A percentile compares a stretch with the other conserved stretches of the same genome.
Evolutionary conservation across 2,888 invertebrate species (phyloP).

Genomic region (Chloroclysta siterata): DNA sequence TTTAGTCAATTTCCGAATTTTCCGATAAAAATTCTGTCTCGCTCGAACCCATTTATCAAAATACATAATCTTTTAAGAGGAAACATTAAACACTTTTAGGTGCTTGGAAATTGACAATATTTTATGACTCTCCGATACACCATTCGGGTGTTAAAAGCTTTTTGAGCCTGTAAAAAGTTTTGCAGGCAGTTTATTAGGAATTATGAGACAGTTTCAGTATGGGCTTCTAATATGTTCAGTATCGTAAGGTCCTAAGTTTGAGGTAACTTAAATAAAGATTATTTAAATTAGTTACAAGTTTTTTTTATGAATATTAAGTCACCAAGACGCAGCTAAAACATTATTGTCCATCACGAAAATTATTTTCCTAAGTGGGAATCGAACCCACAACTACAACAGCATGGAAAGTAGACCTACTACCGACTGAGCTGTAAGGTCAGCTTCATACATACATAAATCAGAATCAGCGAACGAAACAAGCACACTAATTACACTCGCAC

Average conservation of each 20-base stretch:
- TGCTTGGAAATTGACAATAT: slow-evolving; percentile 44
- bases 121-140: slow-evolving; percentile 43
- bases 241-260: not conserved
- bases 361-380: too few species aligned
- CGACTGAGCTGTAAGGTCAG: too few species aligned
- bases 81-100: slow-evolving; percentile 38
- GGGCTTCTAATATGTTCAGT: slow-evolving; percentile 29
- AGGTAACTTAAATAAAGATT: too few species aligned
- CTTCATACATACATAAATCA: too few species aligned
- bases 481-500: not conserved
- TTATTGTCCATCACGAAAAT: too few species aligned
- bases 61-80: slow-evolving; percentile 39
- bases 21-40: slow-evolving; percentile 35
- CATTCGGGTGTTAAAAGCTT: slow-evolving; percentile 45
- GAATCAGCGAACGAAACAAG: not conserved
- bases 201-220: slow-evolving; percentile 37
- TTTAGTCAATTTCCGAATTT: slow-evolving; percentile 36
- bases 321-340: too few species aligned
- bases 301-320: too few species aligned
- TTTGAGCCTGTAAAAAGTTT: slow-evolving; percentile 42
- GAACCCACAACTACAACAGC: too few species aligned
- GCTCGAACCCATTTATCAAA: slow-evolving; percentile 38
- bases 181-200: slow-evolving; percentile 39
- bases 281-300: too few species aligned
- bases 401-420: too few species aligned